Conservation (phyloP, 2,888 invertebrate species). For the Buathra laborator region DNA sequence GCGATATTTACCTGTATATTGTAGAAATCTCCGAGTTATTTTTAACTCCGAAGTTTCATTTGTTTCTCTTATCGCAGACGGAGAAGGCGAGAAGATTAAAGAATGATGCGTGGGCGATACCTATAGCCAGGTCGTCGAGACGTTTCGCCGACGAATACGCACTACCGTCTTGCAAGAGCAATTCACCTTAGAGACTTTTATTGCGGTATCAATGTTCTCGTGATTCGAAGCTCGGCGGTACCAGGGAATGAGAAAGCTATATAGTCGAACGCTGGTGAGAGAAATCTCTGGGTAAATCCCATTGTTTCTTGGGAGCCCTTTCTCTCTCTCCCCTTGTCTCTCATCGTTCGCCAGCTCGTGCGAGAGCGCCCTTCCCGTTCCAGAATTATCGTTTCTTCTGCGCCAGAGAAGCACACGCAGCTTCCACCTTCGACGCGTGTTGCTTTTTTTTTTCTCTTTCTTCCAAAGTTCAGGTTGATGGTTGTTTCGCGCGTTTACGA, state of each 20-base stretch:
- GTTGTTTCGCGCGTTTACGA: conserved; percentile 81
- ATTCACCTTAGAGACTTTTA: conserved; percentile 67
- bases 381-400: conserved; percentile 37
- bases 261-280: conserved; percentile 18
- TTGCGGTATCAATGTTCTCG: conserved; percentile 69
- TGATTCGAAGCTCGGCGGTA: conserved; percentile 53
- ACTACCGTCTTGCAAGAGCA: conserved; percentile 58
- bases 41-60: conserved; percentile 17
- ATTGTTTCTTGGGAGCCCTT: conserved; percentile 62
- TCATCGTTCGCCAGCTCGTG: not conserved
- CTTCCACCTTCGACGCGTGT: conserved; percentile 42
- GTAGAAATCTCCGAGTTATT: not conserved
- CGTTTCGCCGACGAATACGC: conserved; percentile 6
- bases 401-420: conserved; percentile 20
- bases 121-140: not conserved
- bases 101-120: conserved; percentile 49
- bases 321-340: conserved; percentile 41
- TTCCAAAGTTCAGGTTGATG: conserved; percentile 61
- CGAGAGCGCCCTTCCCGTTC: conserved; percentile 3
- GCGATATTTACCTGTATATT: not conserved
- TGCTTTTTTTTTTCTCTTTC: conserved; percentile 36
- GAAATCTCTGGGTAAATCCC: conserved; percentile 62
- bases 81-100: conserved; percentile 38
- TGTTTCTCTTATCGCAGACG: conserved; percentile 42
- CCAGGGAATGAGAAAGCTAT: conserved; percentile 30